Conservation (phyloP, 2,888 invertebrate species). For the Ophraella communa region DNA sequence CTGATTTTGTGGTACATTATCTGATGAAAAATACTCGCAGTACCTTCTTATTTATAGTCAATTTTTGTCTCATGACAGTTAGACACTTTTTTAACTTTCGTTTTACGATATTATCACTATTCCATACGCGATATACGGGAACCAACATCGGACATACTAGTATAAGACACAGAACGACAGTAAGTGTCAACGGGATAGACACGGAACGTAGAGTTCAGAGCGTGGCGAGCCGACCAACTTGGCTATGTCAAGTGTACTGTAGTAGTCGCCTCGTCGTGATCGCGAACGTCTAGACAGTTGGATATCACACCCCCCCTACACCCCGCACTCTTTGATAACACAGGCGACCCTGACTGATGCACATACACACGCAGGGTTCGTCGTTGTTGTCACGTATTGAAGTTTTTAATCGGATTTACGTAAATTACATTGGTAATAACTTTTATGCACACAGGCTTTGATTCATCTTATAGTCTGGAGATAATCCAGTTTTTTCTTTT, state of each 20-base stretch:
- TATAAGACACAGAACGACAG: slow-evolving; percentile 6
- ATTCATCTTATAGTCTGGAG: no score
- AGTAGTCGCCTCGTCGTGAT: slow-evolving; percentile 21
- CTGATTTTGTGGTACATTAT: slow-evolving; percentile 29
- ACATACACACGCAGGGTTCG: slow-evolving; percentile 40
- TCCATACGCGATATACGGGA: slow-evolving; percentile 20
- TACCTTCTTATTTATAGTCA: slow-evolving; percentile 58
- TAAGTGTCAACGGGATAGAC: slow-evolving; percentile 28
- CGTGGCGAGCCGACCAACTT: slow-evolving; percentile 32
- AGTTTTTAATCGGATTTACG: background rate
- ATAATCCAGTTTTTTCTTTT: background rate
- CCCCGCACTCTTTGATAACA: slow-evolving; percentile 49
- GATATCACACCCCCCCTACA: slow-evolving; percentile 44
- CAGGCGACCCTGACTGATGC: slow-evolving; percentile 53
- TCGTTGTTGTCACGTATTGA: background rate
- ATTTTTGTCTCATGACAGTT: slow-evolving; percentile 57
- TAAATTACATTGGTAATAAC: background rate
- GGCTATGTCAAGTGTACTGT: slow-evolving; percentile 51
- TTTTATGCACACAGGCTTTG: background rate
- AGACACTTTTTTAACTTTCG: slow-evolving; percentile 57
- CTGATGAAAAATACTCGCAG: slow-evolving; percentile 32
- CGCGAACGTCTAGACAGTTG: slow-evolving; percentile 54
- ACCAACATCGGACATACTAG: slow-evolving; percentile 13
- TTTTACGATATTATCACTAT: slow-evolving; percentile 48
- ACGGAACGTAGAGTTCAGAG: background rate